Conservation (phyloP, 2,797 vertebrate genomes). For the Myripristis murdjan region DNA sequence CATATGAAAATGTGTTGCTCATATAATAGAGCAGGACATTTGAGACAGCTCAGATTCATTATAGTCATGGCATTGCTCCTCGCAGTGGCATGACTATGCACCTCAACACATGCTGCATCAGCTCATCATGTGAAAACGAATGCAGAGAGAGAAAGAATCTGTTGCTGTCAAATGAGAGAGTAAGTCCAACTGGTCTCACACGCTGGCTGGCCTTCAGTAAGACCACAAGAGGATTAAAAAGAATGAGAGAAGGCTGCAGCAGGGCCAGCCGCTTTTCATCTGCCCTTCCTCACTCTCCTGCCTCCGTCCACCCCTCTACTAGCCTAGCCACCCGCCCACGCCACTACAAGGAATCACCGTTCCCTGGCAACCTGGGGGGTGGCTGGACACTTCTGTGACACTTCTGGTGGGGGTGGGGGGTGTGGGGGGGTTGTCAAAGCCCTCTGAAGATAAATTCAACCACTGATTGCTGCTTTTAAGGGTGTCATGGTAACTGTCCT, state of each 20-base stretch:
- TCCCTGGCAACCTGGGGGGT: slow-evolving; percentile 57
- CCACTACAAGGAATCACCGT: slow-evolving; percentile 49
- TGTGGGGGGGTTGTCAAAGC: neutral
- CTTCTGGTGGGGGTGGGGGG: neutral
- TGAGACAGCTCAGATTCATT: neutral
- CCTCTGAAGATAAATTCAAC: slow-evolving; percentile 21
- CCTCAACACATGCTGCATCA: neutral
- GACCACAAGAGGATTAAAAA: slow-evolving; percentile 42
- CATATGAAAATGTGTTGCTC: no score
- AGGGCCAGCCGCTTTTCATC: slow-evolving; percentile 34
- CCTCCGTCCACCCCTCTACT: slow-evolving; percentile 50
- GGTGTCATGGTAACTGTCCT: slow-evolving; percentile 23
- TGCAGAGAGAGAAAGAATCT: slow-evolving; percentile 19
- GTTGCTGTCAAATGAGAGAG: slow-evolving; percentile 7
- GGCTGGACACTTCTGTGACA: slow-evolving; percentile 5
- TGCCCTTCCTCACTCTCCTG: slow-evolving; percentile 20
- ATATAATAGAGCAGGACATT: no score
- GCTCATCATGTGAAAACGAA: neutral
- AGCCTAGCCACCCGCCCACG: slow-evolving; percentile 42
- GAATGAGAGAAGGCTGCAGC: slow-evolving; percentile 10
- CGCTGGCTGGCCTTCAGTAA: slow-evolving; percentile 25
- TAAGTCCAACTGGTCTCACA: slow-evolving; percentile 51
- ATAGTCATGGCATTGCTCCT: neutral
- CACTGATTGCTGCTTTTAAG: slow-evolving; percentile 13
- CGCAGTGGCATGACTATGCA: neutral